Conservation (phyloP, 64 coral and sea anemone species). For the Montipora cactus region DNA sequence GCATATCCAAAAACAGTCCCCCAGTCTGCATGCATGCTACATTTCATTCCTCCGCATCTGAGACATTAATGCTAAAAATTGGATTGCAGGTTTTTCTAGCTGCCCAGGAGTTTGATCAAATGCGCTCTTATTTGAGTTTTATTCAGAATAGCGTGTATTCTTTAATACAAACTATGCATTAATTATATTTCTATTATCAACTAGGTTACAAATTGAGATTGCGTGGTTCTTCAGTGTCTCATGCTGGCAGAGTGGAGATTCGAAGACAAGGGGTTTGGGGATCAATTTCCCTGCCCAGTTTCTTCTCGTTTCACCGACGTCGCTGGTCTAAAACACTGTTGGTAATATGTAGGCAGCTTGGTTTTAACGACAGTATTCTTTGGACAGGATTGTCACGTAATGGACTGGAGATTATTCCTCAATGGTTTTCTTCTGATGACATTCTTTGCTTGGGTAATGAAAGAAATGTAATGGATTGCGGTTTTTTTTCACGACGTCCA, state of each 20-base stretch:
- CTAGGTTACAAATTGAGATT: conserved; percentile 1
- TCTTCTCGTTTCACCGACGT: accelerated
- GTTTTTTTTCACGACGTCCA: background rate
- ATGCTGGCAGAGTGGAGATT: conserved; percentile 31
- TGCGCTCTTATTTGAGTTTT: background rate
- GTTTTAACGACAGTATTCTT: background rate
- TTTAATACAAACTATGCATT: background rate
- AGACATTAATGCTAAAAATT: too few relatives aligned
- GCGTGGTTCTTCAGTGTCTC: background rate
- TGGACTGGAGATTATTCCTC: background rate
- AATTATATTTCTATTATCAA: background rate
- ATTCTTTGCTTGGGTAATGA: background rate
- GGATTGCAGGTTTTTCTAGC: too few relatives aligned
- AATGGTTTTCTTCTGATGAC: background rate
- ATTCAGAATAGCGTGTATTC: background rate
- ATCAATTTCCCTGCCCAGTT: background rate
- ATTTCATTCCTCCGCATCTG: too few relatives aligned
- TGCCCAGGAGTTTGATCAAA: background rate
- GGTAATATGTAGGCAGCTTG: conserved; percentile 12
- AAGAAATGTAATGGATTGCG: background rate
- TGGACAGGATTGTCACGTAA: too few relatives aligned
- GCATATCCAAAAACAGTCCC: too few relatives aligned
- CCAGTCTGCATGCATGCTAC: too few relatives aligned
- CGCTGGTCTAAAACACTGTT: background rate
- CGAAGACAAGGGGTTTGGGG: background rate